Percentiles rank a stretch among this genome's conserved stretches.
phyloP scores from a whole-genome alignment of 2,888 invertebrate genomes.

The Netelia melanura region DNA sequence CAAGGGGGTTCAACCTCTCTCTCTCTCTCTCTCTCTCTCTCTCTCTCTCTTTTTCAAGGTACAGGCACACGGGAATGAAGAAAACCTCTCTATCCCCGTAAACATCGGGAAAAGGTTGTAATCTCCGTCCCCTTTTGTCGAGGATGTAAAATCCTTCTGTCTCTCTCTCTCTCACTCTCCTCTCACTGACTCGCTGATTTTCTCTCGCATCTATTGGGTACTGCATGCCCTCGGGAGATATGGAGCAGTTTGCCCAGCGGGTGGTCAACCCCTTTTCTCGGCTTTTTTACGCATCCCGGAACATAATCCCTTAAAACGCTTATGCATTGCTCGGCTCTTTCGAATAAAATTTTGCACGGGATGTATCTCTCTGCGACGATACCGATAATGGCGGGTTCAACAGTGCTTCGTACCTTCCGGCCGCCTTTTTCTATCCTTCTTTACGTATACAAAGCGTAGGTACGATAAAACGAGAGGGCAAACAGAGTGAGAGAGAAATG shows the following conservation, averaged over 20 bases:
- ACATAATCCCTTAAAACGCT: slow-evolving; percentile 84
- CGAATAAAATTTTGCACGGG: slow-evolving; percentile 66
- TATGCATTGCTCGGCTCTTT: slow-evolving; percentile 67
- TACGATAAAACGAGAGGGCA: slow-evolving; percentile 5
- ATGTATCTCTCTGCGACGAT: slow-evolving; percentile 33
- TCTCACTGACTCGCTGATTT: neutral
- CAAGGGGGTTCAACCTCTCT: slow-evolving; percentile 7
- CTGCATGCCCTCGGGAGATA: slow-evolving; percentile 41
- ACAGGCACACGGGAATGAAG: slow-evolving; percentile 32
- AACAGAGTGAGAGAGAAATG: slow-evolving; percentile 27
- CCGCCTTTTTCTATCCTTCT: slow-evolving; percentile 1
- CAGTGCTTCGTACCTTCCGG: slow-evolving; percentile 61
- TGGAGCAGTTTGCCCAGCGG: slow-evolving; percentile 81
- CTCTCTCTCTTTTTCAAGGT: neutral
- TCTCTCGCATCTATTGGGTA: neutral
- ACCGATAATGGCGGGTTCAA: slow-evolving; percentile 41
- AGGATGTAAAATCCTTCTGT: slow-evolving; percentile 25
- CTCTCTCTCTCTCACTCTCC: neutral
- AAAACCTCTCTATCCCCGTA: slow-evolving; percentile 66
- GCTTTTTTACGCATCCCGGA: slow-evolving; percentile 83
- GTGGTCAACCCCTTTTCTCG: slow-evolving; percentile 83
- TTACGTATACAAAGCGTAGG: neutral
- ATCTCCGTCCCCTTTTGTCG: slow-evolving; percentile 59
- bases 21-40: neutral
- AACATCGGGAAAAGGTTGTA: slow-evolving; percentile 68